Evolutionary conservation across 2,888 invertebrate species (phyloP).

Genomic region (Cataglyphis altisquamis): DNA sequence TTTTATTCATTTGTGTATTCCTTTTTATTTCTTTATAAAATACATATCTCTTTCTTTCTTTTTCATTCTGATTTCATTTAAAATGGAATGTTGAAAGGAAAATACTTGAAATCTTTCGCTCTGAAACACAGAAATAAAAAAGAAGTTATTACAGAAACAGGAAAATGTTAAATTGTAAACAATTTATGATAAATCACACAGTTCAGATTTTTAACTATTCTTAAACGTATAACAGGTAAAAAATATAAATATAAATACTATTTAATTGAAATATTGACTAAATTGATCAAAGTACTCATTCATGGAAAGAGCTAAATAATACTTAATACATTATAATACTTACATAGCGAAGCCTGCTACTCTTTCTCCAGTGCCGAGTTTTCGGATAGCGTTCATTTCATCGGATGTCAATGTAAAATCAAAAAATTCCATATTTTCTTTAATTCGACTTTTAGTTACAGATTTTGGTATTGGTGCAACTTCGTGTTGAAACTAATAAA

Average conservation of each 20-base stretch:
- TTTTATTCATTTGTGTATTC: background rate
- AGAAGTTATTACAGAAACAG: background rate
- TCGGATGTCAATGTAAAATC: constrained; percentile 88
- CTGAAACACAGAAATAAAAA: constrained; percentile 72
- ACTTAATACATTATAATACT: constrained; percentile 81
- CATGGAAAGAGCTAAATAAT: background rate
- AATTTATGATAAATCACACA: background rate
- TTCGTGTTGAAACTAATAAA: constrained; percentile 81
- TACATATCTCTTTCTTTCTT: background rate
- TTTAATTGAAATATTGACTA: background rate
- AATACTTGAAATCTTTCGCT: constrained; percentile 75
- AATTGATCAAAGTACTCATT: constrained; percentile 1
- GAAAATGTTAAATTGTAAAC: background rate
- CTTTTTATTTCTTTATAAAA: background rate
- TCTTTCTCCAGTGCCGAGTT: constrained; percentile 89
- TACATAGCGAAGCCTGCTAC: constrained; percentile 88
- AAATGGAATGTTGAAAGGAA: constrained; percentile 75
- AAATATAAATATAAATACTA: background rate
- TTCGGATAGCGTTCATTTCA: constrained; percentile 85
- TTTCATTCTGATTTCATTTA: constrained; percentile 25
- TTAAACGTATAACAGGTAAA: background rate
- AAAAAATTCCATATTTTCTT: constrained; percentile 89
- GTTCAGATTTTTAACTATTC: background rate
- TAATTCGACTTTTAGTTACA: constrained; percentile 88
- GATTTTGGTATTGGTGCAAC: constrained; percentile 90